Base-by-base conservation (phyloP, 2,113 vertebrate species). In the Lepus americanus region DNA sequence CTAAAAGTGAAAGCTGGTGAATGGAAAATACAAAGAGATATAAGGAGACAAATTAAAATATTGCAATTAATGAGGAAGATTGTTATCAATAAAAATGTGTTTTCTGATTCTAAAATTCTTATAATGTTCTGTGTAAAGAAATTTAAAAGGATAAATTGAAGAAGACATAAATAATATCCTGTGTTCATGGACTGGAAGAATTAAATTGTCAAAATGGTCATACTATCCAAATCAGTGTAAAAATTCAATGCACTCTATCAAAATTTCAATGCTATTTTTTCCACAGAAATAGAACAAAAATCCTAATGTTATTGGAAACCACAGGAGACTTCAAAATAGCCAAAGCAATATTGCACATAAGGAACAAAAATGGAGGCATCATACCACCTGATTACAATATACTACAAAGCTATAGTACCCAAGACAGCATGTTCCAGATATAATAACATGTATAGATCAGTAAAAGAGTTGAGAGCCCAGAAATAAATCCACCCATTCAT, bases 101-200 rank as follows among this genome's bases (percentile, higher is more conserved):
- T 72, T 67, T 33, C 31, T 64, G n/a, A 79, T 78, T 25, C 67
- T 44, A 61, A 55, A 55, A 4, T 87, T 83, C n/a, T 66, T 83
- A 87, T 12, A 83, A 39, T 79, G 82, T 31, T 87, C 33, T 59
- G 22, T 82, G 13, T 19, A 55, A 83, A 61, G 6, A 69, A 73
- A 88, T 90, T 83, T 90, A 67, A 63, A 79, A 84, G 72, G 13
- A 77, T 12, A 61, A 87, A 95, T 33, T 64, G 22, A 76, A 51
- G 39, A 88, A 88, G 29, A 78, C 14, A 19, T 59, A 59, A 59
- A 16, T 12, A 19, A 59, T 59, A 59, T 14, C 19, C 55, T 59
- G 19, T 59, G 19, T 16, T 59, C 55, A 59, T 59, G 55, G 55
- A 59, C 20, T 14, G 55, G 55, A 59, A 59, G 13, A 59, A 59